These are phyloP conservation scores for Stylophora pistillata DNA, from an alignment of 64 coral and sea anemone genomes.

Conservation along the genomic window DNA sequence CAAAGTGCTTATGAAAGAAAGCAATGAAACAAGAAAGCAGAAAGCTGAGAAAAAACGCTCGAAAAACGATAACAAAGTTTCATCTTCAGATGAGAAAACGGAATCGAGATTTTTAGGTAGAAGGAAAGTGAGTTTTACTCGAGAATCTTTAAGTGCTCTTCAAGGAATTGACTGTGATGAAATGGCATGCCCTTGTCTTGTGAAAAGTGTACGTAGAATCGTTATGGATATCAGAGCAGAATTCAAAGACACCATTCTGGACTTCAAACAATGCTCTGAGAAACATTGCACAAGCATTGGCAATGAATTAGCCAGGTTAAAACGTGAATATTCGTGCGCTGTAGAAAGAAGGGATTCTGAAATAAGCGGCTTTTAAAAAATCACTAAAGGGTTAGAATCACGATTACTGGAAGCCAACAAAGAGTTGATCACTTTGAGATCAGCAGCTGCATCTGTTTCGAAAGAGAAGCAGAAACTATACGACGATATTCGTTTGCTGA, in stretches of 20 bases:
- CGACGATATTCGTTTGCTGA: constrained; percentile 13
- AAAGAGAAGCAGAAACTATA: constrained; percentile 12
- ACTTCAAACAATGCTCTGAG: not conserved
- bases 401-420: not conserved
- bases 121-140: not conserved
- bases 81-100: not conserved
- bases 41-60: constrained; percentile 9
- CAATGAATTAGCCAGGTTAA: not conserved
- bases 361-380: not conserved
- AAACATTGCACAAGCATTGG: not conserved
- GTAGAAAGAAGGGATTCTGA: constrained; percentile 25
- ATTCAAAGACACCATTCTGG: constrained; percentile 24
- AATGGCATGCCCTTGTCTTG: constrained; percentile 8
- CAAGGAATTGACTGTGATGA: not conserved
- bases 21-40: constrained; percentile 2
- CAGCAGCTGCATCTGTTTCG: not conserved
- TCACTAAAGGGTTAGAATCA: not conserved
- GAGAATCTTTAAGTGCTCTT: not conserved
- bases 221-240: constrained; percentile 30
- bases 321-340: not conserved
- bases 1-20: not conserved
- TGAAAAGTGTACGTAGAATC: constrained; percentile 20
- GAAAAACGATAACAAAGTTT: constrained; percentile 4
- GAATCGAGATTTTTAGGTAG: not conserved
- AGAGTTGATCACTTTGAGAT: not conserved